These are phyloP conservation scores for Cantharis rufa DNA, from an alignment of 2,888 invertebrate genomes.

Conservation along the genomic window DNA sequence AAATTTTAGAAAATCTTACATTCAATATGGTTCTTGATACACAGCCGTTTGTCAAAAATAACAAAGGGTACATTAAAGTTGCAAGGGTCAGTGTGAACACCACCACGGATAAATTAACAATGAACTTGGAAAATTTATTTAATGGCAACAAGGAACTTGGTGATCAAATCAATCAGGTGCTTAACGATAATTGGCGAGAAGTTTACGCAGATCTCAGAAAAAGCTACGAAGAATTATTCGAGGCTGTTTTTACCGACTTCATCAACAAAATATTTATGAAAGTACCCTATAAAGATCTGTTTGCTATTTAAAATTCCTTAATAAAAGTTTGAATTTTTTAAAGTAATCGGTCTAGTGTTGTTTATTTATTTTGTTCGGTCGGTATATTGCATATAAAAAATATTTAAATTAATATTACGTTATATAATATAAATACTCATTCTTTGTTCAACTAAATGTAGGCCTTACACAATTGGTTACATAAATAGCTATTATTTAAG, in stretches of 20 bases:
- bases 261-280: background rate
- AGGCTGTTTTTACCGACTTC: conserved; percentile 51
- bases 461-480: no score
- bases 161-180: conserved; percentile 67
- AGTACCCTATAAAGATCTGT: conserved; percentile 57
- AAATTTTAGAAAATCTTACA: background rate
- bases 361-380: no score
- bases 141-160: conserved; percentile 65
- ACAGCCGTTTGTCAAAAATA: background rate
- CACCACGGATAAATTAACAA: background rate
- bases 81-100: background rate
- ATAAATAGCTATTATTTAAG: no score
- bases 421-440: no score
- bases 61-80: background rate
- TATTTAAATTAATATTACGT: no score
- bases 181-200: conserved; percentile 68
- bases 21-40: background rate
- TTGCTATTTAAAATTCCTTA: no score
- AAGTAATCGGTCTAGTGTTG: no score
- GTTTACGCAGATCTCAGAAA: conserved; percentile 69
- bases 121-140: conserved; percentile 69
- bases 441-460: no score
- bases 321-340: no score
- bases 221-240: conserved; percentile 66
- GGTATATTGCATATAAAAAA: no score